Conservation (phyloP, 2,888 invertebrate species). For the Amiota mariae region DNA sequence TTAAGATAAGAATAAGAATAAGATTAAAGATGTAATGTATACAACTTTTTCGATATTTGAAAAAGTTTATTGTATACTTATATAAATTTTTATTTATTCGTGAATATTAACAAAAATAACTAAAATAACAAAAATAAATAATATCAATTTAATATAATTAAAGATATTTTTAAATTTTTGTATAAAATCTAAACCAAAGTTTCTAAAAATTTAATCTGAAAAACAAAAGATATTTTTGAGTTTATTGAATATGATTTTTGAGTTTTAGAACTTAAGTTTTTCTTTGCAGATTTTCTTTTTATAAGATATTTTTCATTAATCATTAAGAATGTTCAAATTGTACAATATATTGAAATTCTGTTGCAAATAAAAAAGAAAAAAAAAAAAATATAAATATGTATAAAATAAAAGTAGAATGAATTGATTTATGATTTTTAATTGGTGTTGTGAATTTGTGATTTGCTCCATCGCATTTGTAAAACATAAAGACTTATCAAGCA, state of each 20-base stretch:
- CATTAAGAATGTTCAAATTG: too few species aligned
- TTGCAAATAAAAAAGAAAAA: too few species aligned
- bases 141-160: slow-evolving; percentile 35
- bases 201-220: background rate
- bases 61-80: slow-evolving; percentile 52
- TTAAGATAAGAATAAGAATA: background rate
- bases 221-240: background rate
- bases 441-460: too few species aligned
- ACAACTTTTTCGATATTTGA: slow-evolving; percentile 39
- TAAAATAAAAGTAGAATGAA: too few species aligned
- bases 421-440: too few species aligned
- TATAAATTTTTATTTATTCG: slow-evolving; percentile 34
- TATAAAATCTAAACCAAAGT: slow-evolving; percentile 27
- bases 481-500: slow-evolving; percentile 42
- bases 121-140: slow-evolving; percentile 38
- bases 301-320: background rate
- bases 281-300: background rate
- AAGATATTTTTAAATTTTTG: slow-evolving; percentile 24
- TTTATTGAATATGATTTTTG: too few species aligned
- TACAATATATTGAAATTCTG: too few species aligned
- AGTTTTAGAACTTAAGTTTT: background rate
- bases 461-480: slow-evolving; percentile 33
- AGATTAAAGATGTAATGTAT: slow-evolving; percentile 12
- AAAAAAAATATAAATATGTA: too few species aligned
- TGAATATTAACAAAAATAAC: too few species aligned